Percentiles rank a stretch among this genome's conserved stretches.
phyloP scores from a whole-genome alignment of 2,797 vertebrate genomes.

The Amniataba percoides region DNA sequence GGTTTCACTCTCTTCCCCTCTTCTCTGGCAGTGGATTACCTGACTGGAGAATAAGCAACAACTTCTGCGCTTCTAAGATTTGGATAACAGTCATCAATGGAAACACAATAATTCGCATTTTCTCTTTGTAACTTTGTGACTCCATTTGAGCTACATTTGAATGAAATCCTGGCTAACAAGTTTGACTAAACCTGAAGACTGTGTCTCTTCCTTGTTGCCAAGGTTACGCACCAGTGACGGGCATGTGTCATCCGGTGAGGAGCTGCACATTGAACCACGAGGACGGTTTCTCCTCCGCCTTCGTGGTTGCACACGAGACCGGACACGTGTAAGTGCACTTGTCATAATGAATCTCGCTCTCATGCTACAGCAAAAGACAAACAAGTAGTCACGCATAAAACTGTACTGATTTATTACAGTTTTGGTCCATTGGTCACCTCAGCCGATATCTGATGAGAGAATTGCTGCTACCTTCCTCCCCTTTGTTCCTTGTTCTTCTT shows the following conservation, averaged over 20 bases:
- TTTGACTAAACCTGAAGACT: background rate
- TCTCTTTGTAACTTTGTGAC: no score
- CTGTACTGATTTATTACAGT: constrained; percentile 28
- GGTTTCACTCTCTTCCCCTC: no score
- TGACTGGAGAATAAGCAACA: no score
- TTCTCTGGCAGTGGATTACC: no score
- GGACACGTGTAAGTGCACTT: constrained; percentile 95
- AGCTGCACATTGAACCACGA: constrained; percentile 99
- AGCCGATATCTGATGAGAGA: constrained; percentile 38
- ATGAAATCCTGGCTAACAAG: no score
- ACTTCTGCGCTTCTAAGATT: no score
- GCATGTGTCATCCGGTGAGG: constrained; percentile 97
- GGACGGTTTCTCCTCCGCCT: constrained; percentile 98
- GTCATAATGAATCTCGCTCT: background rate
- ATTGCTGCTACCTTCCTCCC: constrained; percentile 8
- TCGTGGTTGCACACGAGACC: constrained; percentile 98
- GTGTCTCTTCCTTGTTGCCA: constrained; percentile 33
- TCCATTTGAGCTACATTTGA: no score
- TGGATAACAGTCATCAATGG: no score
- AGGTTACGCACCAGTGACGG: constrained; percentile 98
- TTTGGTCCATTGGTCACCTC: constrained; percentile 36
- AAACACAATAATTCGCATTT: no score
- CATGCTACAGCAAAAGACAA: constrained; percentile 14
- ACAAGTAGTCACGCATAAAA: constrained; percentile 14
- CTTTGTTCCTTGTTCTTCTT: constrained; percentile 37